Evolutionary conservation across 2,113 vertebrate species (phyloP).

Genomic region (Sphaerodactylus townsendi): DNA sequence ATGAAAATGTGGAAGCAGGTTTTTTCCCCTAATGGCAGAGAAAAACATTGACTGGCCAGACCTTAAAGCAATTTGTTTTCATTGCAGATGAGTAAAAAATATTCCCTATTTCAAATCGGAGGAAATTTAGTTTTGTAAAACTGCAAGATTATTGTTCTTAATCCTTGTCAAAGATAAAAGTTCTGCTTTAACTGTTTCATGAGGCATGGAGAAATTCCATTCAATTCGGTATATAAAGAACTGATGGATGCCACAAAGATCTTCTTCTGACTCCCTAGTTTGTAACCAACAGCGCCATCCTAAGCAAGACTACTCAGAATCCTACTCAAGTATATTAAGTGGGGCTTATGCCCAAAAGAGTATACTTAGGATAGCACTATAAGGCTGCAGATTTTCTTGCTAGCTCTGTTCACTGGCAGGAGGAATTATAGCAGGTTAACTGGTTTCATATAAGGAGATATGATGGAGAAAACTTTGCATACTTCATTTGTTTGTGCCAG

Average conservation of each 20-base stretch:
- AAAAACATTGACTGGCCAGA: constrained; percentile 18
- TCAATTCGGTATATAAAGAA: neutral
- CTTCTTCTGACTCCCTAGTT: neutral
- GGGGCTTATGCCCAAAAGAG: no score
- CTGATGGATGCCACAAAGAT: neutral
- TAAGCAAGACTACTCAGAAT: no score
- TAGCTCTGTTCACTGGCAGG: neutral
- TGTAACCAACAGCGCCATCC: neutral
- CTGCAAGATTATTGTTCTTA: neutral
- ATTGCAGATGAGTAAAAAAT: neutral
- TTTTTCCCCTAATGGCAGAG: neutral
- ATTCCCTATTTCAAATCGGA: neutral
- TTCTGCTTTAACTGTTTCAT: neutral
- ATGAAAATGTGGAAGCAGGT: neutral
- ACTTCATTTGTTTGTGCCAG: neutral
- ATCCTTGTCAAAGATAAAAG: neutral
- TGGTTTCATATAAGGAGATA: neutral
- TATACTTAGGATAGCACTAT: no score
- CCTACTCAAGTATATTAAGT: no score
- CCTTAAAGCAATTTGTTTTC: neutral
- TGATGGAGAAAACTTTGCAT: neutral
- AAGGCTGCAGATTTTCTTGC: neutral
- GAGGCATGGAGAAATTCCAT: neutral
- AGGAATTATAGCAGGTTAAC: neutral
- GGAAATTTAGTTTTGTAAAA: neutral